Base-by-base conservation (phyloP, 1,140 invertebrate genomes). In the Ganaspis sp. region DNA sequence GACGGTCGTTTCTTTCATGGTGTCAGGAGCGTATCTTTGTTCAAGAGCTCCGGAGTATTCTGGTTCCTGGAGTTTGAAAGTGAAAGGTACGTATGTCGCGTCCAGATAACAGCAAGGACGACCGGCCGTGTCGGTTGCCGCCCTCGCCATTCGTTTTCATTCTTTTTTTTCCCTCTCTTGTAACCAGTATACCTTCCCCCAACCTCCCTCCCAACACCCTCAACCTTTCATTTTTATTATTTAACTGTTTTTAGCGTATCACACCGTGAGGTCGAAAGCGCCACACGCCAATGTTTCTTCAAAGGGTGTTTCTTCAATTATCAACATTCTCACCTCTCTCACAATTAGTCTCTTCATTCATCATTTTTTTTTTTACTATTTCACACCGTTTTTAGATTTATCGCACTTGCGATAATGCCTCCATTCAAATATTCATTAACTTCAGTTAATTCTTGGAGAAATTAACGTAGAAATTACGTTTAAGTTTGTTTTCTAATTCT, bases 41-140 rank as follows among this genome's bases (percentile, higher is more conserved):
- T 85, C 80, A 49, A 70, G 75, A 82, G 86, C 87, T 87, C 86
- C 84, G 84, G 86, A 87, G 84, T 17, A n/a, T 89, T 89, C 85
- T 87, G 86, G 87, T 89, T 90, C 88, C 88, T 90, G 85, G 79
- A 87, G 81, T 83, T 79, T 87, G 88, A 91, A 91, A 91, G 90
- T 91, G 90, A 91, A 91, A 91, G 90, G 90, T 86, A 87, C 84
- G 86, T 85, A 85, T 87, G 87, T 87, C 85, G 84, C 85, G 83
- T 84, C 81, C 83, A 87, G 88, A 91, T 91, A 91, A 90, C 87
- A 87, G 89, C 90, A 91, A 91, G 90, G 90, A 90, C 90, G 54
- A 75, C 70, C 76, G 53, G 82, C 81, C 76, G 82, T 83, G 83
- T 85, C 85, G 86, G 87, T 88, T 88, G 84, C 86, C 87, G 87